Base-by-base conservation (phyloP, 2,888 invertebrate species). In the Heliothis peltigera region DNA sequence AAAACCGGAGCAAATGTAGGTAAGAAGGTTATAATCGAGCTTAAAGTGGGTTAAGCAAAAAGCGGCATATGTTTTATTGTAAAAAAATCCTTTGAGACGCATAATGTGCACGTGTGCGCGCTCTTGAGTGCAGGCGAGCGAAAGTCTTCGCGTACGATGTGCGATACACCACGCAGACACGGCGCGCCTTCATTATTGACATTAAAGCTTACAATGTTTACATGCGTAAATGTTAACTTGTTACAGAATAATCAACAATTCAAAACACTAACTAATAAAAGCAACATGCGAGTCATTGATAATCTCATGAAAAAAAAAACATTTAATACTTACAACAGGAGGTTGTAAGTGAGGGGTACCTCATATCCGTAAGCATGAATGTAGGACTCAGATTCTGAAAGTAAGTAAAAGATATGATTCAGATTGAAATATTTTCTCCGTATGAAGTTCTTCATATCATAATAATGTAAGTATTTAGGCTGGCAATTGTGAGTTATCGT, bases 21-120 rank as follows among this genome's bases (percentile, higher is more conserved):
- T 95, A 94, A 94, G 95, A 94, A 93, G 94, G 94, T 92, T 91
- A 94, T 94, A 89, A 94, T 94, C 94, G 92, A 91, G 87, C 88
- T 90, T 87, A 92, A 94, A 94, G 94, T 94, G 93, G 94, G 94
- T 95, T 94, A 95, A 93, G 94, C 92, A 93, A 94, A 94, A 94
- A 92, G 90, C 91, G 92, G 92, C 94, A 94, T 91, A 93, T 93
- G 93, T 93, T 93, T 92, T 92, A 89, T 92, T 91, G 87, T 89
- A 94, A 94, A 94, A n/a, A 95, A 94, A 93, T 90, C 91, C 90
- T 91, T 92, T 93, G 88, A 91, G 89, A 84, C 76, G 82, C 84
- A 76, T 87, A 91, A 90, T 90, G 91, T 94, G 92, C 94, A 94
- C 94, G 94, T 94, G 94, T 94, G 91, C 86, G 74, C 77, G 80